These are phyloP conservation scores for Perca fluviatilis DNA, from an alignment of 2,113 vertebrate species.

Conservation along the genomic window DNA sequence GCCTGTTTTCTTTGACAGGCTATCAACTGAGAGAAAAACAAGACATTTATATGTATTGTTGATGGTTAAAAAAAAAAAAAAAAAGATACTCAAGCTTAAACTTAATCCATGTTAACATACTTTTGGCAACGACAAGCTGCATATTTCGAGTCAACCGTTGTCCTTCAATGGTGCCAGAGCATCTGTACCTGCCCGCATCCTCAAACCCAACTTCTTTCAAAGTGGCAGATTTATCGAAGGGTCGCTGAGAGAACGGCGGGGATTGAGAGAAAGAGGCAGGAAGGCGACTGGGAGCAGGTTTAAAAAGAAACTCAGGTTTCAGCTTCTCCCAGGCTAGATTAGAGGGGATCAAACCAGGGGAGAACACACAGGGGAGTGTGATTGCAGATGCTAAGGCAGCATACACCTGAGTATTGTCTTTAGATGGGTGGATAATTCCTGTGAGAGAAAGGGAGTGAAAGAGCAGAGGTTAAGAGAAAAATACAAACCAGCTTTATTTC, in stretches of 20 bases:
- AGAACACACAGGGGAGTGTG: constrained; percentile 81
- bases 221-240: constrained; percentile 60
- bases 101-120: constrained; percentile 54
- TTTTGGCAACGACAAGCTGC: constrained; percentile 76
- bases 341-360: constrained; percentile 36
- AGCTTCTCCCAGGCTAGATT: constrained; percentile 65
- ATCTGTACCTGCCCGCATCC: constrained; percentile 79
- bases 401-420: constrained; percentile 65
- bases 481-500: neutral
- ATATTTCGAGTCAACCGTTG: constrained; percentile 59
- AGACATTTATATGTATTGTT: neutral
- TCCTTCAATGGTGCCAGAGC: constrained; percentile 54
- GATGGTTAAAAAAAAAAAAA: neutral
- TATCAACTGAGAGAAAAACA: constrained; percentile 67
- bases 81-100: neutral
- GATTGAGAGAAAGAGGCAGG: constrained; percentile 22
- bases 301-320: neutral
- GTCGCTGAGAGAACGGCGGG: neutral
- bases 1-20: constrained; percentile 15
- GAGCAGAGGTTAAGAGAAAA: neutral
- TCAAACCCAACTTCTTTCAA: constrained; percentile 63
- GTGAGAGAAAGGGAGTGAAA: constrained; percentile 4
- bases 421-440: constrained; percentile 78
- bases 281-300: neutral
- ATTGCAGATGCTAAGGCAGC: constrained; percentile 72